Base-by-base conservation (phyloP, 2,113 vertebrate genomes). In the Pseudonaja textilis region DNA sequence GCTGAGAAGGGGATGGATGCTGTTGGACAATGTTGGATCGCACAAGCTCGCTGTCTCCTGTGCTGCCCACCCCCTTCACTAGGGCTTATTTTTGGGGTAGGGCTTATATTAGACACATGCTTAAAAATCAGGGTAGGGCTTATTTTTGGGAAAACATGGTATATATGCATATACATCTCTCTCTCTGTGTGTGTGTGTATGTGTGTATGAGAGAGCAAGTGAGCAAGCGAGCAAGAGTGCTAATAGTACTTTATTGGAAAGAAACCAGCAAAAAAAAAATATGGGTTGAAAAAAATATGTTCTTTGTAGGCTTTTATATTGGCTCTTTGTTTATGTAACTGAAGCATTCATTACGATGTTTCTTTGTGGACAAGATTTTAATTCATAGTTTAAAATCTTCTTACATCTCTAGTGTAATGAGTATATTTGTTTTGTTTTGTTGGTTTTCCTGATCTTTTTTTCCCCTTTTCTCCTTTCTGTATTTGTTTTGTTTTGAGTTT, bases 151-250 rank as follows among this genome's bases (percentile, higher is more conserved):
- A 3, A 59, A 59, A 61, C 8, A 59, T 8, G 1, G 8, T 59
- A n/a, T 69, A 64, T 11, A 64, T n/a, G 11, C 11, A 64, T n/a
- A 69, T 69, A 34, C 5, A 3, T 5, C 29, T 29, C 11, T n/a
- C 1, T 61, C 2, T 50, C 47, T 9, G 8, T 47, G 0, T 9
- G 0, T 9, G 0, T 59, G 3, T 61, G 59, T 64, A 1, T 29
- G 59, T 29, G 26, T 11, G 59, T 25, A 9, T 7, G 57, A n/a
- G 26, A 26, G 61, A 14, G 45, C 45, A 45, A 45, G 61, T 12
- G 26, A 12, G 10, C 3, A 23, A 61, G 59, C 0, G 10, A 64
- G 59, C 0, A 10, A 64, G 26, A 29, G 2, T 0, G 1, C 14
- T n/a, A 39, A 39, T 39, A 74, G n/a, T 81, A 34, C 14, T 20